Base-by-base conservation (phyloP, 1,140 invertebrate species). In the Anagrus nilaparvatae region DNA sequence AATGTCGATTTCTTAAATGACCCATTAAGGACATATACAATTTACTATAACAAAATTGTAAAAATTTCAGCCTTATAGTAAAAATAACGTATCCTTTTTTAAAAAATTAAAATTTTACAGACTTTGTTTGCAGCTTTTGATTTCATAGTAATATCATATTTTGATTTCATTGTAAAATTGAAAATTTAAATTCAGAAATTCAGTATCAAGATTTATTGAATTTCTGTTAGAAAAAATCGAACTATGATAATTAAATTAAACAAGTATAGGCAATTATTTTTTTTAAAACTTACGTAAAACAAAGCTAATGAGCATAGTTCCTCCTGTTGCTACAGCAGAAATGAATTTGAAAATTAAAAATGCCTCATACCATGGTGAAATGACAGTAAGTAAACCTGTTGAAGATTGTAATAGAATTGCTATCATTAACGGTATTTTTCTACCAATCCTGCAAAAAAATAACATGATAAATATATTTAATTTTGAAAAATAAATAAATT, bases 311-410 rank as follows among this genome's bases (percentile, higher is more conserved):
- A 79, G 66, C 73, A 79, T 77, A 0, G 73, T 76, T 2, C 76
- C 77, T 39, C 76, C 76, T 13, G 79, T 83, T 9, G 81, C 78
- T 10, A 81, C 53, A 3, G 77, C 83, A 1, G 77, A 67, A 13
- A 87, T 53, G 50, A 86, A 86, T 39, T 84, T 71, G 5, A 82
- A 69, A 1, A 79, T 6, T 3, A 81, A 66, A 54, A 85, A 87
- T 38, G 79, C 64, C 58, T 76, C 73, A 54, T 77, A 85, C 60
- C 73, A 78, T 0, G 78, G 74, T 0, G 75, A 76, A 43, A 78
- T 74, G 5, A 79, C 77, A 2, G 77, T 76, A 1, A 73, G 59
- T 3, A 81, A 61, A 25, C 81, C 79, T 12, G 74, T 66, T 13
- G 75, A 44, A 0, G 79, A 65, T 53, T 86, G 82, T 7, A 85